Evolutionary conservation across 2,113 vertebrate genomes (phyloP).

Genomic region (Lampris incognitus): DNA sequence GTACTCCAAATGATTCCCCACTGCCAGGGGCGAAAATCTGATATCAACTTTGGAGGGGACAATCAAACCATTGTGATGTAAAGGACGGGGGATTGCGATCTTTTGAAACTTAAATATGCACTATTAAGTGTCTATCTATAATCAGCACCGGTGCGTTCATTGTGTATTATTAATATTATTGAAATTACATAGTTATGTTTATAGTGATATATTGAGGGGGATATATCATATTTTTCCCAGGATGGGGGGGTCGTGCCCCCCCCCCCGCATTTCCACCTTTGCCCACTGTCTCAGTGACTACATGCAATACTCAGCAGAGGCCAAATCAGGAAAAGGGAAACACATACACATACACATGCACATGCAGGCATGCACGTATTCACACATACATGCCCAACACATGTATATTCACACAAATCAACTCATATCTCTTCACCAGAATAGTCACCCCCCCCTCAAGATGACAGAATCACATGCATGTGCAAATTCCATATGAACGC

Average conservation of each 20-base stretch:
- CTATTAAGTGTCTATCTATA: too few species aligned
- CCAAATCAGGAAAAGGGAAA: slow-evolving; percentile 57
- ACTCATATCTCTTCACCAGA: slow-evolving; percentile 45
- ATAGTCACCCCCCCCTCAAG: slow-evolving; percentile 36
- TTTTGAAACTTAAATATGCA: too few species aligned
- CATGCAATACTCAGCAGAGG: slow-evolving; percentile 44
- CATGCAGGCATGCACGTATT: background rate
- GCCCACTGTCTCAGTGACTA: slow-evolving; percentile 35
- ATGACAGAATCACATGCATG: slow-evolving; percentile 35
- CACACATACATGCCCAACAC: background rate
- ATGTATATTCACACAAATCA: background rate
- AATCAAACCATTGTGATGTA: too few species aligned
- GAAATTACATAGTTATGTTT: too few species aligned
- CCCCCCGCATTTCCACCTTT: too few species aligned
- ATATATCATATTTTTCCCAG: too few species aligned
- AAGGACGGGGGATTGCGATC: too few species aligned
- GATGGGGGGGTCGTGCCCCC: too few species aligned
- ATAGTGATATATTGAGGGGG: too few species aligned
- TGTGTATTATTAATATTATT: too few species aligned
- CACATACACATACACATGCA: slow-evolving; percentile 20
- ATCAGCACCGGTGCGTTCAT: too few species aligned
- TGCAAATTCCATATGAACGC: slow-evolving; percentile 38
- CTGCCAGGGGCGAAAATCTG: background rate
- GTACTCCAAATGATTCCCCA: slow-evolving; percentile 39
- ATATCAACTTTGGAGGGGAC: too few species aligned